These are phyloP conservation scores for Chelon labrosus DNA, from an alignment of 2,797 vertebrate species.

Conservation along the genomic window DNA sequence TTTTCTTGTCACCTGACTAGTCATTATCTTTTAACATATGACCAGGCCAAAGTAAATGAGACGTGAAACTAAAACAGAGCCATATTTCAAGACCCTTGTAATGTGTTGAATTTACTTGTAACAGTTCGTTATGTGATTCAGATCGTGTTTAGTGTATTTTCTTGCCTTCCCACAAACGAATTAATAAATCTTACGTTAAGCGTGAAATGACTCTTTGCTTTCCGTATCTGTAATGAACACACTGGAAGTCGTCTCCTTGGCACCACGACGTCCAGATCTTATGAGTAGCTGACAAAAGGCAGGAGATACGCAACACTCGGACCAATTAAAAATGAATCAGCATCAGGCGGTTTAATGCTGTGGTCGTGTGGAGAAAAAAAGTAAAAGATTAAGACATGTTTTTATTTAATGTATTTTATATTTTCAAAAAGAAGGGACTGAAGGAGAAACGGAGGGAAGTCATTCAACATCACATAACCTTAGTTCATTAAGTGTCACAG, in stretches of 20 bases:
- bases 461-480: not conserved
- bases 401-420: conserved; percentile 19
- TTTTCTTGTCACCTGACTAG: not conserved
- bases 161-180: not conserved
- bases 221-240: not conserved
- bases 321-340: conserved; percentile 6
- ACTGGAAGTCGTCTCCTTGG: not conserved
- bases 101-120: not conserved
- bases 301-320: not conserved
- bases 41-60: not conserved
- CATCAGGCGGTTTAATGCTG: not conserved
- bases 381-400: not conserved
- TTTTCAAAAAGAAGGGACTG: not conserved
- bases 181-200: conserved; percentile 9
- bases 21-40: not conserved
- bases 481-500: not conserved
- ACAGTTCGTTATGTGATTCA: too few relatives aligned
- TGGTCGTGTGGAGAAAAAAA: not conserved
- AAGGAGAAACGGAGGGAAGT: not conserved
- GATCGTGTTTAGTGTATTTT: not conserved
- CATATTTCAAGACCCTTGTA: too few relatives aligned
- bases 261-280: not conserved
- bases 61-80: not conserved
- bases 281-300: not conserved
- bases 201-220: conserved; percentile 5